These are phyloP conservation scores for Nothura maculosa DNA, from an alignment of 2,797 vertebrate species.

Conservation along the genomic window DNA sequence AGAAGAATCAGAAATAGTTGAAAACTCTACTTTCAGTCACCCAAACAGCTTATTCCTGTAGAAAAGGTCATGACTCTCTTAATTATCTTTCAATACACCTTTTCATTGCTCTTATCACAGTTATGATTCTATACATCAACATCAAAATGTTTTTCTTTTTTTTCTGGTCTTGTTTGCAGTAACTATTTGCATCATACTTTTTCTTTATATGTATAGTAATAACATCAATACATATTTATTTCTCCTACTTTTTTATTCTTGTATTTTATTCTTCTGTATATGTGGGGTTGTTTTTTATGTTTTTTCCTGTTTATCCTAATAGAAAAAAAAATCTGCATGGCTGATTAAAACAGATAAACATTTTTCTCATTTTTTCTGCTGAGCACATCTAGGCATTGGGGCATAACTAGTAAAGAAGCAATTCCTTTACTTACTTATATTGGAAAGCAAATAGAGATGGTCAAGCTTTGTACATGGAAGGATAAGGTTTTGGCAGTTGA, in stretches of 20 bases:
- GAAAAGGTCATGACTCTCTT: not conserved
- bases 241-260: not conserved
- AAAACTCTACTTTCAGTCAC: not conserved
- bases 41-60: not conserved
- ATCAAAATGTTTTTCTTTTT: not conserved
- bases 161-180: accelerated
- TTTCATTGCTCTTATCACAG: not conserved
- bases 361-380: not conserved
- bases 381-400: not conserved
- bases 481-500: not conserved
- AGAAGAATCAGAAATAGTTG: not conserved
- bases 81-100: not conserved
- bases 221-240: not conserved
- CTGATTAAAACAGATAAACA: not conserved
- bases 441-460: not conserved
- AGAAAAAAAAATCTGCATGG: not conserved
- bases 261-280: not conserved
- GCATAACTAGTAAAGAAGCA: not conserved
- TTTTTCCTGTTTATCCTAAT: not conserved
- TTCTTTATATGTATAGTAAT: not conserved
- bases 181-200: not conserved
- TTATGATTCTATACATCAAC: not conserved
- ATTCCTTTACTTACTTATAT: not conserved
- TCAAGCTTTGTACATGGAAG: not conserved
- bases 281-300: not conserved